Conservation (phyloP, 2,888 invertebrate species). For the Sussaba pulchella region DNA sequence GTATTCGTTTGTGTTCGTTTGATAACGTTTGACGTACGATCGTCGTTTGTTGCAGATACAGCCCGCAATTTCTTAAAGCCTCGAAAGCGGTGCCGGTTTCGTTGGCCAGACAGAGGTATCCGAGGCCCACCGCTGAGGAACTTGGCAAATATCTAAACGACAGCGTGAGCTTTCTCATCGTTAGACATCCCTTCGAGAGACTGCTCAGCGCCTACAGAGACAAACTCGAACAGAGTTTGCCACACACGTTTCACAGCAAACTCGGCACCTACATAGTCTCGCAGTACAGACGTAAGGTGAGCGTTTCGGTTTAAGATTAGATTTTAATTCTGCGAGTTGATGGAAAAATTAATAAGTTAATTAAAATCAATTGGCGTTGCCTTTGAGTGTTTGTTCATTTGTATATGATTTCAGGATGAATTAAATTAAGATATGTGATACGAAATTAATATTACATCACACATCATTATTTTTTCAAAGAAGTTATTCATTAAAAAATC, state of each 20-base stretch:
- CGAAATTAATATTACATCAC: no score
- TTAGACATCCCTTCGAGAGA: conserved; percentile 92
- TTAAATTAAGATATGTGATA: no score
- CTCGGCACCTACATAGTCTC: conserved; percentile 91
- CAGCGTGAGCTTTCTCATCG: conserved; percentile 93
- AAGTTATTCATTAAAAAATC: no score
- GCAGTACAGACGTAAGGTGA: conserved; percentile 89
- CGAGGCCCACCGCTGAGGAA: conserved; percentile 90
- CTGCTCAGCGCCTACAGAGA: conserved; percentile 93
- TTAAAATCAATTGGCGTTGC: no score
- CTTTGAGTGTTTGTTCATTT: no score
- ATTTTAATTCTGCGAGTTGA: conserved; percentile 20
- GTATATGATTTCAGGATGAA: no score
- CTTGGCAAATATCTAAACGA: conserved; percentile 90
- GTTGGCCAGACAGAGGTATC: conserved; percentile 92
- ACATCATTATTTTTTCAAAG: no score
- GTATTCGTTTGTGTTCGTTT: conserved; percentile 34
- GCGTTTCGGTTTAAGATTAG: conserved; percentile 39
- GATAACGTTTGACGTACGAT: conserved; percentile 25
- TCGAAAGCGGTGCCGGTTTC: conserved; percentile 91
- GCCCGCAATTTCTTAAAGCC: conserved; percentile 90
- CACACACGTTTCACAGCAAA: conserved; percentile 93
- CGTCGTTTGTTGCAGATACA: conserved; percentile 85
- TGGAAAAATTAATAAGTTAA: no score
- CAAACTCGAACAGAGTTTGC: conserved; percentile 93